Evolutionary conservation across 2,113 vertebrate genomes (phyloP).

Genomic region (Scatophagus argus): DNA sequence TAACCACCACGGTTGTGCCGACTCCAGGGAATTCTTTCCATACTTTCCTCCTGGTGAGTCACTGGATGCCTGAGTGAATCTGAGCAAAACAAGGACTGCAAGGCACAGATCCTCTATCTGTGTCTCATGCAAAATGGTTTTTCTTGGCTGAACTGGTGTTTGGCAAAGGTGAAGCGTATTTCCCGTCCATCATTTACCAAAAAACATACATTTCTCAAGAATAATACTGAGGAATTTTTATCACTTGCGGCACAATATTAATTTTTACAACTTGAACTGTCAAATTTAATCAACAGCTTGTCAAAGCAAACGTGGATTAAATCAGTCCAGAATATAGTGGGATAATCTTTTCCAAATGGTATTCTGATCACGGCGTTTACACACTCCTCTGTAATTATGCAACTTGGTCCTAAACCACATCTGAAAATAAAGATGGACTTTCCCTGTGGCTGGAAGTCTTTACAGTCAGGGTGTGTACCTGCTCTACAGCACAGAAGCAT

Average conservation of each 20-base stretch:
- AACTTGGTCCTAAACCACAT: neutral
- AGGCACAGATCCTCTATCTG: slow-evolving; percentile 6
- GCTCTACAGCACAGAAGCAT: too few species aligned
- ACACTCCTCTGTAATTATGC: slow-evolving; percentile 43
- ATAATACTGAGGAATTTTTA: neutral
- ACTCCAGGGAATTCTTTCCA: slow-evolving; percentile 80
- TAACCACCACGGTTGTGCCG: slow-evolving; percentile 72
- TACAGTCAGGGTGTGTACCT: slow-evolving; percentile 16
- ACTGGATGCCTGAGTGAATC: slow-evolving; percentile 73
- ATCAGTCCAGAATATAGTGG: slow-evolving; percentile 8
- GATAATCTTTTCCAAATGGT: slow-evolving; percentile 32
- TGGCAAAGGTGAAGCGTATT: neutral
- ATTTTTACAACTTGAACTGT: neutral
- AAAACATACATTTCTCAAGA: neutral
- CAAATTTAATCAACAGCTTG: slow-evolving; percentile 4
- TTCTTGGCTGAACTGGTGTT: neutral
- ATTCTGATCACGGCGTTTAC: slow-evolving; percentile 1
- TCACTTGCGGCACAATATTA: neutral
- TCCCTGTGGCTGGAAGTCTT: neutral
- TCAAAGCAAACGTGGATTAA: neutral
- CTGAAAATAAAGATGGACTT: slow-evolving; percentile 40
- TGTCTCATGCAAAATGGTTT: neutral
- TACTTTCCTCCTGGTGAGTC: slow-evolving; percentile 74
- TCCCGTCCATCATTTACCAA: neutral
- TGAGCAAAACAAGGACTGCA: slow-evolving; percentile 76